Conservation (phyloP, 2,113 vertebrate genomes). For the Lophura nycthemera region DNA sequence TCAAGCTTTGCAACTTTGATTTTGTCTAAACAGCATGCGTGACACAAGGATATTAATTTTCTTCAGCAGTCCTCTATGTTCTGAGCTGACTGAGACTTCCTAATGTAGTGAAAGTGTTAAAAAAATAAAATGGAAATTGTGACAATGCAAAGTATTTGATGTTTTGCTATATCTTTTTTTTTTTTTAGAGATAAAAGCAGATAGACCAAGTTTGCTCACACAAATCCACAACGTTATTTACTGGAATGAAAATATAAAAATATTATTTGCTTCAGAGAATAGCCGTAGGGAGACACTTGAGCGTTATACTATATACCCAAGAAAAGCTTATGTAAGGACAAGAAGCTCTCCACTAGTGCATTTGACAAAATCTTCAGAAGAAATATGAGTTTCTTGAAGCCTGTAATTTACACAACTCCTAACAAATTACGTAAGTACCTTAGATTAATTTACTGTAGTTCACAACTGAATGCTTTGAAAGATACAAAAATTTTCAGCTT, state of each 20-base stretch:
- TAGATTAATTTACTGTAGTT: slow-evolving; percentile 33
- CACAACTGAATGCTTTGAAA: slow-evolving; percentile 38
- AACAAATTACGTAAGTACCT: slow-evolving; percentile 10
- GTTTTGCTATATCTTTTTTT: not conserved
- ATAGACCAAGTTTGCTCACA: not conserved
- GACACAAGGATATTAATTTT: not conserved
- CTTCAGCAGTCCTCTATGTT: not conserved
- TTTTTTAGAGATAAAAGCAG: not conserved
- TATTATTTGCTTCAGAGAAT: not conserved
- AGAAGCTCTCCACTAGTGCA: not conserved
- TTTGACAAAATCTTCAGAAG: slow-evolving; percentile 17
- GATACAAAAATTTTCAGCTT: not conserved
- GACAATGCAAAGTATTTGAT: not conserved
- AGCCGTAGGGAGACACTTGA: not conserved
- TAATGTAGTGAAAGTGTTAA: not conserved
- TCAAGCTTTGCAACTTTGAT: not conserved
- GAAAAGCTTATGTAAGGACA: not conserved
- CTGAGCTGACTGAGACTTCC: not conserved
- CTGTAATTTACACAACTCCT: slow-evolving; percentile 38
- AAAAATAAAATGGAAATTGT: not conserved
- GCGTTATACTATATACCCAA: not conserved
- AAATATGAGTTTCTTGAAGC: slow-evolving; percentile 26
- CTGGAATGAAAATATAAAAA: slow-evolving; percentile 35
- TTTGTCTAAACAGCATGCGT: not conserved
- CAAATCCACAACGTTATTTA: slow-evolving; percentile 3